Evolutionary conservation across 2,113 vertebrate species (phyloP), one percentile per base, ranked within the genome.

Genomic region (Lasiurus cinereus): DNA sequence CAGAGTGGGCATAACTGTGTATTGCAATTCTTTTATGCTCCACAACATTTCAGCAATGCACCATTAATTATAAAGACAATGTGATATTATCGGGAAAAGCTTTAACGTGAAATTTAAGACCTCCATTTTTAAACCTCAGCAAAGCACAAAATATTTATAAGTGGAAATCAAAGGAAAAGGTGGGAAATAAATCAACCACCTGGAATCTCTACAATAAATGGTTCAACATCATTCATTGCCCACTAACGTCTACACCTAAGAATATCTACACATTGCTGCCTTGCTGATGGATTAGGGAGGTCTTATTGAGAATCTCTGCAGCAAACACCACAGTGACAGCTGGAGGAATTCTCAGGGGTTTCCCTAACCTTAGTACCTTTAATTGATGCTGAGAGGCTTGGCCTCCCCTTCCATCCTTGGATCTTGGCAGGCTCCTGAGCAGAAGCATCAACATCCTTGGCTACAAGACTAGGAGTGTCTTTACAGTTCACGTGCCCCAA

Each of bases 161-260:
- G 82, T 72, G 4, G 67, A 96, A 97, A 94, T 31, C 46, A 94
- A 88, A 15, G 8, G 19, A 86, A 24, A 64, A 92, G 10, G 76
- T 90, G 33, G 67, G 50, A 95, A 90, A 82, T 73, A 46, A 92
- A 48, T 14, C 22, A 7, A 59, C 59, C 92, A 85, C 52, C 27
- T 91, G 36, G 33, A 79, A 66, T 72, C 31, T 36, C 9, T 21
- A 16, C 14, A 86, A 43, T 69, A 56, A 86, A 78, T 7, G 8
- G 9, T 70, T 56, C 12, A 9, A 36, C 39, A 87, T 77, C 74
- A 73, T 70, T 76, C 70, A 82, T 36, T 70, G 43, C 12, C 69
- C 59, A 91, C 16, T 83, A 77, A 95, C 69, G 33, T 11, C 11
- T 67, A 85, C 88, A 43, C 13, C 36, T 29, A 66, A 66, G n/a